Evolutionary conservation across 2,113 vertebrate genomes (phyloP), one percentile per base, ranked within the genome.

Genomic region (Sinosuthora webbiana): DNA sequence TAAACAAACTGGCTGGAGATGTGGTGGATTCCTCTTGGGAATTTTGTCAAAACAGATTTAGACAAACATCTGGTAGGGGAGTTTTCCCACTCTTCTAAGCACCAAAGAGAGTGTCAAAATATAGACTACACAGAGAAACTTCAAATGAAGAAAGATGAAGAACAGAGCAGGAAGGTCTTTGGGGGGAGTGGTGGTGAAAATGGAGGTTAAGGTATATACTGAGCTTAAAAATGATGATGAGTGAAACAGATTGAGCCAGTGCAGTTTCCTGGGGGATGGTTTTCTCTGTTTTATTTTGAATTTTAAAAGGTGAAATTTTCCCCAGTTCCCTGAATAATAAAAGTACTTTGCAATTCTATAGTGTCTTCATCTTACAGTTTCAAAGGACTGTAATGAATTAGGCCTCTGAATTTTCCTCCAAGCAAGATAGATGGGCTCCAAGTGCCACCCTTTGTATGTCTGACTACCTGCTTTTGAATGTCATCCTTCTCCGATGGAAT

Each of bases 351-450:
- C 52, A 73, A 83, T 87, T 93, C 45, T 94, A 13, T 41, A 55
- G 15, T 20, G 31, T 76, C 59, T 70, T 81, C 79, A 63, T 88
- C 39, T 84, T 87, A 62, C 39, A 39, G 21, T 92, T 96, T 97
- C 86, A 94, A 92, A 90, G 71, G 68, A 49, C 77, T 69, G 60
- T 49, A 95, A 89, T 84, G 91, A 94, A 89, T 69, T 73, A 91
- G 69, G 62, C 19, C 21, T 60, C 83, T 67, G 57, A 89, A 56
- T 91, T 94, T 95, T 90, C 55, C 83, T 92, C 30, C 49, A 79
- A 95, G 81, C 78, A 89, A 70, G 81, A 55, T 86, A 83, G 71
- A 94, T 83, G 62, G 47, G 50, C 24, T 94, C 14, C 71, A 77
- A 94, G 49, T 70, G 35, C 14, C 76, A 90, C 55, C 60, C 60